These are phyloP conservation scores for Melinaea menophilus DNA, from an alignment of 2,888 invertebrate species.

Conservation along the genomic window DNA sequence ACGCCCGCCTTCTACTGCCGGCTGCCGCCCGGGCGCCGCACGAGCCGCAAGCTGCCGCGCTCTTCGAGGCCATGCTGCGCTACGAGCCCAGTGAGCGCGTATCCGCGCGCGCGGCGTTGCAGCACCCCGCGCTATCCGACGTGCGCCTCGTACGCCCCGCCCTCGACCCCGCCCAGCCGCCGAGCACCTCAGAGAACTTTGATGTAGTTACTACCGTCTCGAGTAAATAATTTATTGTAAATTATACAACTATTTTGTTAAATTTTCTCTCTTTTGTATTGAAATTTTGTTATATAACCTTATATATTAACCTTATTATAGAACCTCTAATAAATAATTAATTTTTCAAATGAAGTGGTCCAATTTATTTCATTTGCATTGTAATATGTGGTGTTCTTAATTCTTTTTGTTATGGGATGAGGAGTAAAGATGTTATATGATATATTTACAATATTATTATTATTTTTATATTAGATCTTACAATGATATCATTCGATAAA, in stretches of 20 bases:
- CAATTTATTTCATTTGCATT: too few species aligned
- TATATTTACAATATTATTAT: too few species aligned
- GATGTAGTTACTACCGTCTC: not conserved
- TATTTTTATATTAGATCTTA: too few species aligned
- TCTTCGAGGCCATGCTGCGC: constrained; percentile 82
- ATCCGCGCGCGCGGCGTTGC: constrained; percentile 87
- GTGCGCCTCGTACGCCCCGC: constrained; percentile 77
- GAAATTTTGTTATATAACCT: not conserved
- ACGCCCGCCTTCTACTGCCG: constrained; percentile 78
- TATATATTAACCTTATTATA: too few species aligned
- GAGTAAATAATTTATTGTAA: constrained; percentile 4
- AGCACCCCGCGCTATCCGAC: constrained; percentile 86
- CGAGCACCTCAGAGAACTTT: constrained; percentile 9
- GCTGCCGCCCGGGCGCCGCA: constrained; percentile 69
- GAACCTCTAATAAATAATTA: too few species aligned
- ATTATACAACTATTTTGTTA: not conserved
- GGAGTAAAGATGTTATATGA: too few species aligned
- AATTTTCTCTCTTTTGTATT: not conserved
- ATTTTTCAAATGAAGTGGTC: too few species aligned
- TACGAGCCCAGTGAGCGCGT: constrained; percentile 92
- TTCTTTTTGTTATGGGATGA: too few species aligned
- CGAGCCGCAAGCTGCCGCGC: constrained; percentile 51
- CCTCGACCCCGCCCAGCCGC: constrained; percentile 5
- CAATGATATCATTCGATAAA: too few species aligned
- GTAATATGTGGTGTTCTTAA: too few species aligned